phyloP scores from a whole-genome alignment of 2,797 vertebrate species.

The Phataginus tricuspis region DNA sequence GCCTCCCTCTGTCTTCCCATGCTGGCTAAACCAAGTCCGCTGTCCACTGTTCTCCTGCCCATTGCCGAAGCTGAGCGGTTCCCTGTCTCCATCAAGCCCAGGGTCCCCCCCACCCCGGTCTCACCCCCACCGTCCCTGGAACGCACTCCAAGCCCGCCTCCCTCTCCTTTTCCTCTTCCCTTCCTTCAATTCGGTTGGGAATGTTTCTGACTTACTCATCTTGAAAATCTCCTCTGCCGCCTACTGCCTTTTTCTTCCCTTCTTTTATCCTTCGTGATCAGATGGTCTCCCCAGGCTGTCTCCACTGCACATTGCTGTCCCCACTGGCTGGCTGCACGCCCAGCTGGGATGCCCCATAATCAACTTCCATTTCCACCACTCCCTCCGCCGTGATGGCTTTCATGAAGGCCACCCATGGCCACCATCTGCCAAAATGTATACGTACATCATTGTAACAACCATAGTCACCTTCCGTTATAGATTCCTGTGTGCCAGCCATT shows the following conservation, averaged over 20 bases:
- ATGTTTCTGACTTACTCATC: not conserved
- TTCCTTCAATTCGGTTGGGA: not conserved
- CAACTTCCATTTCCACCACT: not conserved
- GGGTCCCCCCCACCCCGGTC: accelerated
- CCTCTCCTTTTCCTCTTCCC: not conserved
- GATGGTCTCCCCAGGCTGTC: not conserved
- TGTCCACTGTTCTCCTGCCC: not conserved
- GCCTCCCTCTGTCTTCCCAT: not conserved
- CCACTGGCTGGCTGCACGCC: not conserved
- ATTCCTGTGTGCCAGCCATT: not conserved
- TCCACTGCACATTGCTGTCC: not conserved
- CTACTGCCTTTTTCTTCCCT: not conserved
- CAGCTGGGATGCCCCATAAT: not conserved
- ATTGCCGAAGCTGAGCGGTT: not conserved
- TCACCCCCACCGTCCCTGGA: not conserved
- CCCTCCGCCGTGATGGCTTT: not conserved
- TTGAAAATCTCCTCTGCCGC: not conserved
- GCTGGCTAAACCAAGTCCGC: not conserved
- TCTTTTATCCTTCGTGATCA: not conserved
- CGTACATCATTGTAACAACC: not conserved
- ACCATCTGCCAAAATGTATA: not conserved
- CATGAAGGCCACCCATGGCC: not conserved
- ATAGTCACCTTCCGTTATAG: not conserved
- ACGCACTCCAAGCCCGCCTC: too few relatives aligned
- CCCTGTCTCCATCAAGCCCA: not conserved